Evolutionary conservation across 1,140 invertebrate genomes (phyloP).

Genomic region (Sitobion miscanthi): DNA sequence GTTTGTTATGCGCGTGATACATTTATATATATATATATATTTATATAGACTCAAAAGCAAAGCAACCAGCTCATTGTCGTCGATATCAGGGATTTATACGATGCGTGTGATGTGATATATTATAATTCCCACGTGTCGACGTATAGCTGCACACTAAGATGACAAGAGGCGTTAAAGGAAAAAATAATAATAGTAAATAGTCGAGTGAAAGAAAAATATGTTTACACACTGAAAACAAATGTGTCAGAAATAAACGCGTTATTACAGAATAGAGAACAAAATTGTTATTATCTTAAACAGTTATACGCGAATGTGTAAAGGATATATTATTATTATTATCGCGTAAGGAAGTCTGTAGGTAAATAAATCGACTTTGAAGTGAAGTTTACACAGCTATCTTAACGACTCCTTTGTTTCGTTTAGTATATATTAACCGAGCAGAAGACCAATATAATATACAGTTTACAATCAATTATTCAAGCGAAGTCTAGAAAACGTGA

Average conservation of each 20-base stretch:
- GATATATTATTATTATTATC: slow-evolving; percentile 4
- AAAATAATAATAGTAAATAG: not conserved
- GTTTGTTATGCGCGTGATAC: not conserved
- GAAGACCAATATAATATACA: not conserved
- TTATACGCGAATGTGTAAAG: not conserved
- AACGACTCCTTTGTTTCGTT: not conserved
- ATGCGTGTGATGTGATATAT: not conserved
- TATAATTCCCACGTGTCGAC: not conserved
- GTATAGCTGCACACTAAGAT: not conserved
- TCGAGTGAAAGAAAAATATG: not conserved
- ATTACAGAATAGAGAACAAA: not conserved
- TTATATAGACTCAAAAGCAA: not conserved
- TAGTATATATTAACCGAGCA: not conserved
- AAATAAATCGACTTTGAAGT: not conserved
- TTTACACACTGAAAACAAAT: not conserved
- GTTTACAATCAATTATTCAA: not conserved
- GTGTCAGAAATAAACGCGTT: not conserved
- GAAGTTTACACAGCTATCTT: not conserved
- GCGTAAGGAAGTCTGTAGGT: not conserved
- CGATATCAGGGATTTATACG: not conserved
- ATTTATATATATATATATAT: not conserved
- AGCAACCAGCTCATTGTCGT: not conserved
- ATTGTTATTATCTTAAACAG: not conserved
- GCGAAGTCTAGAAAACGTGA: not conserved
- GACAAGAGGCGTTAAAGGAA: not conserved